Evolutionary conservation across 1,140 invertebrate species (phyloP).

Genomic region (Belonocnema kinseyi): DNA sequence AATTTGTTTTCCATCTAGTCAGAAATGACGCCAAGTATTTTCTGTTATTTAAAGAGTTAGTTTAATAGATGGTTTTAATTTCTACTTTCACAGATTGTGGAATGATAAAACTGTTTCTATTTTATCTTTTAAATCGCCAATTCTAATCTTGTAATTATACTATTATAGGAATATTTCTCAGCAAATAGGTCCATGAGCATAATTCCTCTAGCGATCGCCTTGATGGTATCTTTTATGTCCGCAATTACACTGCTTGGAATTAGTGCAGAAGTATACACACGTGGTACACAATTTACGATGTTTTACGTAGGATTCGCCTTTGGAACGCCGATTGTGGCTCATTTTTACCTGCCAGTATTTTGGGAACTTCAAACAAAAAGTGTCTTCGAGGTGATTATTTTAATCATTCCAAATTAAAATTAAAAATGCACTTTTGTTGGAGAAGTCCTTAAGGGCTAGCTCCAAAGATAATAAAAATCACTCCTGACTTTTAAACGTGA

Average conservation of each 20-base stretch:
- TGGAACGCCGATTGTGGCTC: conserved; percentile 85
- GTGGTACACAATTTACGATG: conserved; percentile 86
- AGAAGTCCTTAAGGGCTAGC: too few relatives aligned
- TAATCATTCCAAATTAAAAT: conserved; percentile 38
- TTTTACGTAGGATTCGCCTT: conserved; percentile 87
- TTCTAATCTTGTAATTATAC: conserved; percentile 44
- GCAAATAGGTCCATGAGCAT: conserved; percentile 87
- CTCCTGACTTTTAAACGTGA: too few relatives aligned
- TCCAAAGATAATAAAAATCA: too few relatives aligned
- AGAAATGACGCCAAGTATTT: too few relatives aligned
- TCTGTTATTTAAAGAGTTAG: too few relatives aligned
- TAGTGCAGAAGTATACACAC: conserved; percentile 88
- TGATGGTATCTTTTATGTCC: conserved; percentile 97
- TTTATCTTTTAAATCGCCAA: conserved; percentile 11
- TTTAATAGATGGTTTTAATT: too few relatives aligned
- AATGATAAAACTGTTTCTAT: not conserved
- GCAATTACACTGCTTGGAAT: conserved; percentile 93
- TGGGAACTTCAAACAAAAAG: conserved; percentile 89
- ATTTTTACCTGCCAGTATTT: conserved; percentile 93
- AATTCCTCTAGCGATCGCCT: conserved; percentile 87
- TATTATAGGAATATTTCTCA: conserved; percentile 85
- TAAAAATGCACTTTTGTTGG: conserved; percentile 24
- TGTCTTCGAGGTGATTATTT: conserved; percentile 85
- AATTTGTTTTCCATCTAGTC: too few relatives aligned
- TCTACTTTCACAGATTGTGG: too few relatives aligned